These are phyloP conservation scores for Tragelaphus imberbis DNA, from an alignment of 2,113 vertebrate genomes.

Conservation along the genomic window DNA sequence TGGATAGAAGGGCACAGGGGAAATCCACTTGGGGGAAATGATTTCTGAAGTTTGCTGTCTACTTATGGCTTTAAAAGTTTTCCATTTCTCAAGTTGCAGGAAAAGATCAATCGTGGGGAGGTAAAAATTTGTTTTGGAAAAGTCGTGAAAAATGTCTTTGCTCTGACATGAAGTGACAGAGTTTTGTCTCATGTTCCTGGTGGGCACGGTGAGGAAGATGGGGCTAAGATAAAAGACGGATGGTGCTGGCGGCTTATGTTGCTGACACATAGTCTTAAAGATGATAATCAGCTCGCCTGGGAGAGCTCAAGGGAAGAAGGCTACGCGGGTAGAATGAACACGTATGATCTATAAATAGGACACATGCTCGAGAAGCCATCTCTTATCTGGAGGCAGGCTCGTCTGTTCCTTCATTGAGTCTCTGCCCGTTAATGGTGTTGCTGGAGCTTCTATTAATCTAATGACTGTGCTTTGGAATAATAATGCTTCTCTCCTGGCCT, in stretches of 20 bases:
- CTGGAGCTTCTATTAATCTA: constrained; percentile 64
- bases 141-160: constrained; percentile 22
- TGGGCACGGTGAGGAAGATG: not conserved
- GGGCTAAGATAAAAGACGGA: constrained; percentile 27
- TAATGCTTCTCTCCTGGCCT: not conserved
- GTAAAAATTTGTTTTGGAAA: not conserved
- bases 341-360: constrained; percentile 57
- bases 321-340: not conserved
- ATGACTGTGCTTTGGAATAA: constrained; percentile 53
- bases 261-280: constrained; percentile 37
- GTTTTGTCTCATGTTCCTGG: constrained; percentile 28
- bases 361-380: constrained; percentile 46
- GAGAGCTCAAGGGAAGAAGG: not conserved
- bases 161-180: not conserved
- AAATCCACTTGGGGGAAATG: not conserved
- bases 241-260: not conserved
- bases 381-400: constrained; percentile 28
- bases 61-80: not conserved
- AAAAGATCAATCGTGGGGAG: not conserved
- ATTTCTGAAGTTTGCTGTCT: not conserved
- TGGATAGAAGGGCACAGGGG: not conserved
- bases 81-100: not conserved
- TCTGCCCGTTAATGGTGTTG: constrained; percentile 47
- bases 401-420: constrained; percentile 61
- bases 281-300: constrained; percentile 11